Percentiles rank a stretch among this genome's conserved stretches.
Evolutionary conservation across 2,113 vertebrate species (phyloP).

Genomic region (Paratilapia polleni): DNA sequence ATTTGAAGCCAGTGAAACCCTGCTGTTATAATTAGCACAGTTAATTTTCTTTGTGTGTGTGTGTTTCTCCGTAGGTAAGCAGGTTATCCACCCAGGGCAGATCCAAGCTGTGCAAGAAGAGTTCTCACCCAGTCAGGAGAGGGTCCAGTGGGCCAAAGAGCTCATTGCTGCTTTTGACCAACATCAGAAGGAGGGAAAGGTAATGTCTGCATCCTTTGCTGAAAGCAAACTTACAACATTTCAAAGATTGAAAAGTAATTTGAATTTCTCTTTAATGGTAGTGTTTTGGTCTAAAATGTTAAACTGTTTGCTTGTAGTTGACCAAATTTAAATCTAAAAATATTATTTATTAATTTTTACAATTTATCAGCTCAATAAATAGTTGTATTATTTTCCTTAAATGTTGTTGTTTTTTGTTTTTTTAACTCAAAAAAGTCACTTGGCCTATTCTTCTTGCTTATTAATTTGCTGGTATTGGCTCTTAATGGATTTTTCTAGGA

Average conservation of each 20-base stretch:
- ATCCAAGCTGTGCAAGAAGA: conserved; percentile 92
- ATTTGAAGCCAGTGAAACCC: background rate
- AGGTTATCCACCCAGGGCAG: conserved; percentile 98
- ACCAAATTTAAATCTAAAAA: background rate
- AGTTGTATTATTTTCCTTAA: background rate
- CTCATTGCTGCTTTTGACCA: conserved; percentile 93
- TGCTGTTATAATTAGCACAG: conserved; percentile 17
- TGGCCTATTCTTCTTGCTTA: background rate
- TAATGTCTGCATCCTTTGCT: conserved; percentile 64
- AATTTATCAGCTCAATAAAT: background rate
- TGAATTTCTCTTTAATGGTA: background rate
- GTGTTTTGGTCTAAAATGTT: background rate
- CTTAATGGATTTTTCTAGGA: background rate
- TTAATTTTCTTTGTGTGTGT: conserved; percentile 12
- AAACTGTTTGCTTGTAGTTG: background rate
- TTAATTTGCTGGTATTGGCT: background rate
- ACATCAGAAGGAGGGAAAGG: conserved; percentile 95
- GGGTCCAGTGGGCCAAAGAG: conserved; percentile 91
- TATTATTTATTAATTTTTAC: background rate
- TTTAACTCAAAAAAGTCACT: too few species aligned
- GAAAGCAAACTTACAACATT: background rate
- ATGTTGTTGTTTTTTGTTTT: background rate
- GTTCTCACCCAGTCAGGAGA: conserved; percentile 92
- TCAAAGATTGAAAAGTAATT: background rate
- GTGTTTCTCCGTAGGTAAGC: conserved; percentile 86